Base-by-base conservation (phyloP, 2,113 vertebrate species). In the Peucedramus taeniatus region DNA sequence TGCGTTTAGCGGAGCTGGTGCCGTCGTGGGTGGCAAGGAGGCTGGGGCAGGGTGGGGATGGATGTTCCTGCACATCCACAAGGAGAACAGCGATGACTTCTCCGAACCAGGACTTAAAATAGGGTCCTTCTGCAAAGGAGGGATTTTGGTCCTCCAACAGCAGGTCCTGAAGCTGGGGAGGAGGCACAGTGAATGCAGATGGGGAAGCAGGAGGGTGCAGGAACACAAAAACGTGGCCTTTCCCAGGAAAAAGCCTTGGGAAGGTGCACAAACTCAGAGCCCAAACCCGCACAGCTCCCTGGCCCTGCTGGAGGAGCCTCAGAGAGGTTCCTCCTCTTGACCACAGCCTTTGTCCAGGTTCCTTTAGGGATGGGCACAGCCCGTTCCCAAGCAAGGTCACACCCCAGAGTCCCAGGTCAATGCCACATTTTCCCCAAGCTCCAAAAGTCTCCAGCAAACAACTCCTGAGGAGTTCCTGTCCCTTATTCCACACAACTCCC, bases 21-120 rank as follows among this genome's bases (percentile, higher is more conserved):
- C 45, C 6, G 0, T 12, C 0, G 1, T 26, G 26, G 61, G n/a
- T 27, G 66, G 42, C 0, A 1, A 23, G n/a, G 23, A 50, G 39
- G 49, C 9, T 71, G 23, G 7, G 9, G 12, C 5, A 7, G n/a
- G n/a, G 13, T 24, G 8, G 47, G 56, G 74, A 59, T 30, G 19
- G 84, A 45, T 33, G 31, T 7, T 69, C 50, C 74, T 82, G 45
- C 39, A 76, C 33, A 45, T 4, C 70, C 90, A 40, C 3, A 4
- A 70, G 45, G 44, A 31, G 60, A 79, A 31, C 0, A 64, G 57
- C 7, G 1, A n/a, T 4, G 53, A 54, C n/a, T 68, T 31, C 19
- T 59, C 53, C 76, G 40, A 65, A 59, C 0, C 27, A 4, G 0
- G 27, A 65, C 42, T 54, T 66, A 49, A 61, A 61, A n/a, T 3